Evolutionary conservation across 1,140 invertebrate species (phyloP), one percentile per base, ranked within the genome.

Genomic region (Rhyacophila brunnea): DNA sequence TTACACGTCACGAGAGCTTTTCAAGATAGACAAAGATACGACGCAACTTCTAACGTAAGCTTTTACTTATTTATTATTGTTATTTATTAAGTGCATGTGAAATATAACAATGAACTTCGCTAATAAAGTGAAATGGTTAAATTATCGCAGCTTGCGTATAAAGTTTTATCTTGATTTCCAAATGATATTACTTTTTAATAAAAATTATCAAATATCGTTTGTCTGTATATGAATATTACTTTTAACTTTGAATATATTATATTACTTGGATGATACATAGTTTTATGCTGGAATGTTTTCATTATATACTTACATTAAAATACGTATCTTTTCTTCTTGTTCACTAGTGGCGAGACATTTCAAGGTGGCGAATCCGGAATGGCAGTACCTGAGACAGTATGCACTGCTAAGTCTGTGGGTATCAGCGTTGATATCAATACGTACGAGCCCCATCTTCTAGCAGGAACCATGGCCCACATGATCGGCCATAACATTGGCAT

Each of bases 401-500:
- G 95, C 78, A 95, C 91, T 11, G 80, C 87, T 3, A 93, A 91
- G 74, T 89, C 94, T 1, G 89, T 96, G 1, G 94, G 93, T 56
- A 92, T 98, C 65, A 94, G 89, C 68, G 90, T 93, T 65, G 93
- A 95, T 77, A 85, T 92, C 32, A 94, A 93, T 74, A 87, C 91
- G 0, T 95, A 96, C 74, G 93, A 97, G 72, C 93, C 93, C 0
- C 94, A 97, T 78, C 84, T 97, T 11, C 80, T 95, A 13, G 95
- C 93, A 1, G 92, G 91, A 7, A 94, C 93, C 11, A 89, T 97
- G 86, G 91, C 93, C 9, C 95, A 98, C 72, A 96, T 96, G 93
- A 93, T 96, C 66, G 94, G 95, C 13, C 95, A 98, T 69, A 97
- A 96, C 74, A 89, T 98, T 62, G 95, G 95, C 70, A 92, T 96